Percentiles rank a stretch among this genome's conserved stretches.
These are phyloP conservation scores for Chaenogobius annularis DNA, from an alignment of 2,113 vertebrate species.

Conservation along the genomic window DNA sequence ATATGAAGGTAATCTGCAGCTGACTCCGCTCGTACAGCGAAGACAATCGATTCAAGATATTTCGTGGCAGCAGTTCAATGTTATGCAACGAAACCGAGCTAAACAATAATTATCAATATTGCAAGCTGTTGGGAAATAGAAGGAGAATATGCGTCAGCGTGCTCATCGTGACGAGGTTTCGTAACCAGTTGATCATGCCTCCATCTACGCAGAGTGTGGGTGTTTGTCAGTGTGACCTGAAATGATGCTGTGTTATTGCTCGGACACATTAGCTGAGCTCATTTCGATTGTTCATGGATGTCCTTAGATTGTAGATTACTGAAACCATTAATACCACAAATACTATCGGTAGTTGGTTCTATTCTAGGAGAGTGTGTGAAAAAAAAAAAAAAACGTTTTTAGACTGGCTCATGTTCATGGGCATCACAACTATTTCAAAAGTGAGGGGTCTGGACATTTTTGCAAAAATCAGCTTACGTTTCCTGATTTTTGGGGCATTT, in stretches of 20 bases:
- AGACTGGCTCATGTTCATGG: too few relatives aligned
- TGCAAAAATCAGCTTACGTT: too few relatives aligned
- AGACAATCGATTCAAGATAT: too few relatives aligned
- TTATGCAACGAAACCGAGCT: neutral
- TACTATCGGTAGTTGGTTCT: too few relatives aligned
- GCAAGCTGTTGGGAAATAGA: conserved; percentile 13
- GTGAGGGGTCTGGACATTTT: too few relatives aligned
- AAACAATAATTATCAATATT: conserved; percentile 8
- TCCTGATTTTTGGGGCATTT: too few relatives aligned
- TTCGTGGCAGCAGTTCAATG: neutral
- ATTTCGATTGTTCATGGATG: neutral
- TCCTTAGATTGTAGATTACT: neutral
- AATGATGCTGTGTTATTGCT: conserved; percentile 20
- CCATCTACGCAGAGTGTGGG: neutral
- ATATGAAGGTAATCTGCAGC: too few relatives aligned
- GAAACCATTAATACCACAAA: neutral
- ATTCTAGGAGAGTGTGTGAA: too few relatives aligned
- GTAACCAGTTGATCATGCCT: conserved; percentile 21
- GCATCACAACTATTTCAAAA: too few relatives aligned
- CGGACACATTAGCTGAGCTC: neutral
- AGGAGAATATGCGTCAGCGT: conserved; percentile 46
- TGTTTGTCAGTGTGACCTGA: conserved; percentile 20
- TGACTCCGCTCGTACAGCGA: too few relatives aligned
- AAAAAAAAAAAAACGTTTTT: too few relatives aligned
- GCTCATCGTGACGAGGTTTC: conserved; percentile 20